Conservation (phyloP, 2,797 vertebrate genomes). For the Coccyzus lansbergi region DNA sequence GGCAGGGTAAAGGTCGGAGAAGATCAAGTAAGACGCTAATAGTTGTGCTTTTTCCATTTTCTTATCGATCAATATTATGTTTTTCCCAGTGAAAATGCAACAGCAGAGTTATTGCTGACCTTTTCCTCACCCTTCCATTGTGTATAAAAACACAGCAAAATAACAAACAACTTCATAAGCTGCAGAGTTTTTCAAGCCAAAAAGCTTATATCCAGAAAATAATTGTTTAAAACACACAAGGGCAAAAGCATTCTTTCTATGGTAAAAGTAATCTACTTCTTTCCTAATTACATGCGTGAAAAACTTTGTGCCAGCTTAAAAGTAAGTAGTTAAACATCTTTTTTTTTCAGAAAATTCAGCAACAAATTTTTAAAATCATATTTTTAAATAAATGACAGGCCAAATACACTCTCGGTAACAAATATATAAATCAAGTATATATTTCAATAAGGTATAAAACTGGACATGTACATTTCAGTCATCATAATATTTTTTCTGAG, state of each 20-base stretch:
- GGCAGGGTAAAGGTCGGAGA: conserved; percentile 89
- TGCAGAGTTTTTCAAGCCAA: conserved; percentile 69
- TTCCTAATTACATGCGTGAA: conserved; percentile 14
- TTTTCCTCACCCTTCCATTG: conserved; percentile 89
- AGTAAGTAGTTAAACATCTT: not conserved
- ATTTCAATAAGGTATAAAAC: not conserved
- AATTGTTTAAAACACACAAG: conserved; percentile 58
- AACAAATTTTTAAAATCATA: not conserved
- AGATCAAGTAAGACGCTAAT: conserved; percentile 88
- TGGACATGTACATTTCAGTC: not conserved
- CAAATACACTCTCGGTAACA: not conserved
- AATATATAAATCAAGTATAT: not conserved
- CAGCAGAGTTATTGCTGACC: conserved; percentile 91
- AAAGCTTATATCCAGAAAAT: conserved; percentile 60
- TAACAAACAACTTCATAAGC: conserved; percentile 88
- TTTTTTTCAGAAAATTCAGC: not conserved
- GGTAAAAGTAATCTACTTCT: conserved; percentile 1
- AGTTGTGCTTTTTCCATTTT: conserved; percentile 91
- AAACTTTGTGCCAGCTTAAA: not conserved
- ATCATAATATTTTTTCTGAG: not conserved
- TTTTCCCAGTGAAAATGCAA: conserved; percentile 86
- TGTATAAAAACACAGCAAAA: conserved; percentile 84
- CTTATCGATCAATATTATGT: conserved; percentile 92
- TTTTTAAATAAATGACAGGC: conserved; percentile 22
- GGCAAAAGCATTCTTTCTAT: not conserved